Evolutionary conservation across 2,888 invertebrate genomes (phyloP).

Genomic region (Spodoptera littoralis): DNA sequence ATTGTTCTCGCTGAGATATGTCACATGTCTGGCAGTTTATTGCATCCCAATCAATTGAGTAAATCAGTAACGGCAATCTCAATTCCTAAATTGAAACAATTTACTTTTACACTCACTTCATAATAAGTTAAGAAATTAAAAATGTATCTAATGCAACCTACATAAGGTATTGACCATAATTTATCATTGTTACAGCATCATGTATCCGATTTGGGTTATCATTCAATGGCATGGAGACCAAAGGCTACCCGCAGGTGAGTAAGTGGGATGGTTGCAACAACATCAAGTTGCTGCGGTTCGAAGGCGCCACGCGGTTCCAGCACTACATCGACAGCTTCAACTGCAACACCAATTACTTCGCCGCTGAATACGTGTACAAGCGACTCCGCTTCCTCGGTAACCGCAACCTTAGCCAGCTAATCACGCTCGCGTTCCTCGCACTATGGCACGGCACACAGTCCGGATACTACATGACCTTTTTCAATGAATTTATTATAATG

Average conservation of each 20-base stretch:
- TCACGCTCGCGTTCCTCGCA: constrained; percentile 95
- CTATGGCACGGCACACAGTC: constrained; percentile 98
- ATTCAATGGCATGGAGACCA: constrained; percentile 92
- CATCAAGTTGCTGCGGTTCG: constrained; percentile 94
- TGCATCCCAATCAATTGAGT: constrained; percentile 8
- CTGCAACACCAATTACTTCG: constrained; percentile 98
- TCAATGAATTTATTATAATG: constrained; percentile 96
- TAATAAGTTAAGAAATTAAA: no score
- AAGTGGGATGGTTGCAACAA: constrained; percentile 97
- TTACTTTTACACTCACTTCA: no score
- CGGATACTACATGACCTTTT: constrained; percentile 98
- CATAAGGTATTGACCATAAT: no score
- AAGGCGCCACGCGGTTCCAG: constrained; percentile 94
- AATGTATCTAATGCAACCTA: no score
- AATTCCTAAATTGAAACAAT: background rate
- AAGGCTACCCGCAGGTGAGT: constrained; percentile 68
- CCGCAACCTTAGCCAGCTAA: constrained; percentile 93
- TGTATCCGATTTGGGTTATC: constrained; percentile 92
- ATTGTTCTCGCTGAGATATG: constrained; percentile 18
- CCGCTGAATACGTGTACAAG: constrained; percentile 97
- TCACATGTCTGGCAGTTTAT: background rate
- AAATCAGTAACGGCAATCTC: background rate
- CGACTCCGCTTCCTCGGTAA: constrained; percentile 96
- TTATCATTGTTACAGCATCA: constrained; percentile 75
- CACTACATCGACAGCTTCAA: constrained; percentile 98